Conservation (phyloP, 2,113 vertebrate species). For the Menidia beryllina region DNA sequence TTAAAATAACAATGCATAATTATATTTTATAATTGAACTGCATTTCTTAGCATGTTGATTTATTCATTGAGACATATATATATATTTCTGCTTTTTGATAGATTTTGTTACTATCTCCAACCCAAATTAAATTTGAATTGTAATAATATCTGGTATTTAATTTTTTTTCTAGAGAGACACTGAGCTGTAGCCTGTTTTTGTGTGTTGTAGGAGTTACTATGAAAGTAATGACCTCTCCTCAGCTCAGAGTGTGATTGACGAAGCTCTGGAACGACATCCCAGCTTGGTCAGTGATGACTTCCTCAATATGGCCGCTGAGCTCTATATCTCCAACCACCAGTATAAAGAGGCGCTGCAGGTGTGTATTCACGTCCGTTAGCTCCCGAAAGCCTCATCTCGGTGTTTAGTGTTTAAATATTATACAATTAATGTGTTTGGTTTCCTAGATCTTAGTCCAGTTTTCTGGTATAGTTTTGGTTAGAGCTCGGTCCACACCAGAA, state of each 20-base stretch:
- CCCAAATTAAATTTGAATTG: too few relatives aligned
- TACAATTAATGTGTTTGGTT: background rate
- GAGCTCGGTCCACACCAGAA: constrained; percentile 10
- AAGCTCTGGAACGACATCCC: constrained; percentile 90
- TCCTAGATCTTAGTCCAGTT: constrained; percentile 78
- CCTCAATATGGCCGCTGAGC: constrained; percentile 93
- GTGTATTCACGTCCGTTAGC: too few relatives aligned
- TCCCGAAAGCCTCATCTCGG: too few relatives aligned
- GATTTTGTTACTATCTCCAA: too few relatives aligned
- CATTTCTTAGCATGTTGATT: too few relatives aligned
- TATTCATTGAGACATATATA: too few relatives aligned
- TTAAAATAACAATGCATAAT: too few relatives aligned
- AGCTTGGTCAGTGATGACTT: constrained; percentile 90
- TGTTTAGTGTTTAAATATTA: too few relatives aligned
- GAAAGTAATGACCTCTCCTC: constrained; percentile 91
- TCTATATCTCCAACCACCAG: constrained; percentile 91
- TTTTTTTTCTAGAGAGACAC: too few relatives aligned
- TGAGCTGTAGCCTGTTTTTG: constrained; percentile 8
- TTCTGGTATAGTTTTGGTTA: constrained; percentile 67
- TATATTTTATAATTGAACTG: too few relatives aligned
- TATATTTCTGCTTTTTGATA: too few relatives aligned
- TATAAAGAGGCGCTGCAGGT: constrained; percentile 91
- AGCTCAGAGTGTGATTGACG: constrained; percentile 92
- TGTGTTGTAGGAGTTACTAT: constrained; percentile 89
- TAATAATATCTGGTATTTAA: too few relatives aligned